Conservation (phyloP, 1,140 invertebrate species). For the Drosophila leontia region DNA sequence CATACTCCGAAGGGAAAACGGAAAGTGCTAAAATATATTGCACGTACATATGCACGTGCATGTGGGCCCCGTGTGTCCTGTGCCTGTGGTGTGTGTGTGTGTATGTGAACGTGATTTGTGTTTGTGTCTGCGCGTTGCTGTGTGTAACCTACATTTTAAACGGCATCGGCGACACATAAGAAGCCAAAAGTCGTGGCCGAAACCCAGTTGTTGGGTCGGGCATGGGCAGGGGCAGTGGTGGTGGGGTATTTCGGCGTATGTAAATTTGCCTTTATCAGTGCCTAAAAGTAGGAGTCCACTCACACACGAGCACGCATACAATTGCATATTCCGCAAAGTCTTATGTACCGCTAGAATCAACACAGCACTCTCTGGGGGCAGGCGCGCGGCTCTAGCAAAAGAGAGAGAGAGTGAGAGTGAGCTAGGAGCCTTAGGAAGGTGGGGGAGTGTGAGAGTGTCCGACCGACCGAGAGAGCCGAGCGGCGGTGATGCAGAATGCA, state of each 20-base stretch:
- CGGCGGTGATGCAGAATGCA: conserved; percentile 46
- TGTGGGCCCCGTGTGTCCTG: conserved; percentile 17
- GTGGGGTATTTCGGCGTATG: conserved; percentile 41
- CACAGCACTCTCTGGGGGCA: conserved; percentile 56
- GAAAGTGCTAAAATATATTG: conserved; percentile 50
- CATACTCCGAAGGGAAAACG: conserved; percentile 28
- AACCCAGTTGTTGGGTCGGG: conserved; percentile 32
- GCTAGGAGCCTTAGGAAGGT: background rate
- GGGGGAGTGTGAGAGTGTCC: conserved; percentile 24
- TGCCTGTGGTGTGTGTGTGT: conserved; percentile 10
- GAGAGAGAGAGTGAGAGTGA: conserved; percentile 8
- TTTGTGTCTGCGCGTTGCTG: conserved; percentile 35
- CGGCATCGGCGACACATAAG: conserved; percentile 56
- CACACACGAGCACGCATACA: conserved; percentile 28
- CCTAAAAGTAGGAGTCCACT: conserved; percentile 53
- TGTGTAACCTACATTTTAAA: conserved; percentile 81
- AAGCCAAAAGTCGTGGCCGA: conserved; percentile 74
- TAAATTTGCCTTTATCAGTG: conserved; percentile 78
- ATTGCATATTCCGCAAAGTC: conserved; percentile 49
- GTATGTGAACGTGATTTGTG: conserved; percentile 29
- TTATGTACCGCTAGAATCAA: conserved; percentile 59
- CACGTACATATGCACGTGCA: conserved; percentile 53
- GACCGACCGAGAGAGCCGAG: conserved; percentile 14
- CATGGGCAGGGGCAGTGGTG: background rate
- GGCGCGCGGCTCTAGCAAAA: conserved; percentile 48